These are phyloP conservation scores for Phrynosoma platyrhinos DNA, from an alignment of 2,113 vertebrate species.

Conservation along the genomic window DNA sequence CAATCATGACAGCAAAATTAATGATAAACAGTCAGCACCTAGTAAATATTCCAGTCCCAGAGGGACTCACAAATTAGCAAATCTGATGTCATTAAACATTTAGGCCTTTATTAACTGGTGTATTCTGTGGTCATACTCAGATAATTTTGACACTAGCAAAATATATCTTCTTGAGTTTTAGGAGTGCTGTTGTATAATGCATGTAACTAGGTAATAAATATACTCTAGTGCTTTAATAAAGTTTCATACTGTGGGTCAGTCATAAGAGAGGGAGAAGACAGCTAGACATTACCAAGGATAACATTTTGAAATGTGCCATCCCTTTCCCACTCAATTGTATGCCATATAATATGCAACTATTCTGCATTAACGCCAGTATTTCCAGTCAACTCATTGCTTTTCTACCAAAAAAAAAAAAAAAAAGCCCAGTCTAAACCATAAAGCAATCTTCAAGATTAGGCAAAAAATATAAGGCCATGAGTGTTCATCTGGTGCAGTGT, in stretches of 20 bases:
- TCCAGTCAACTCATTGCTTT: background rate
- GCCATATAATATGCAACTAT: background rate
- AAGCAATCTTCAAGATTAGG: too few relatives aligned
- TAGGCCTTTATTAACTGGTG: constrained; percentile 9
- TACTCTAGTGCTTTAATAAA: background rate
- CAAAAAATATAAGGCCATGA: too few relatives aligned
- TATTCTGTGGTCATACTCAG: constrained; percentile 16
- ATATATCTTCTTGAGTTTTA: background rate
- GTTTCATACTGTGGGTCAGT: background rate
- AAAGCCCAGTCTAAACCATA: too few relatives aligned
- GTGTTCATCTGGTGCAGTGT: too few relatives aligned
- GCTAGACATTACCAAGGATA: background rate
- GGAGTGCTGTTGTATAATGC: constrained; percentile 4
- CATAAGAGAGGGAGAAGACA: constrained; percentile 9
- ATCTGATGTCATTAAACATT: background rate
- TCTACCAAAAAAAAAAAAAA: background rate
- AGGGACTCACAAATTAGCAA: constrained; percentile 32
- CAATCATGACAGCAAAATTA: constrained; percentile 52
- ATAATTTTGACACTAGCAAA: constrained; percentile 1
- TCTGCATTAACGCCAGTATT: background rate
- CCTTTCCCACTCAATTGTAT: background rate
- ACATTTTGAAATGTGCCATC: background rate
- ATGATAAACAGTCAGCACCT: constrained; percentile 33
- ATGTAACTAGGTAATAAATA: constrained; percentile 13
- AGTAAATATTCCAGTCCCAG: constrained; percentile 29